Percentiles rank a stretch among this genome's conserved stretches.
Evolutionary conservation across 2,888 invertebrate species (phyloP).

Genomic region (Gisinianus flammeolus): DNA sequence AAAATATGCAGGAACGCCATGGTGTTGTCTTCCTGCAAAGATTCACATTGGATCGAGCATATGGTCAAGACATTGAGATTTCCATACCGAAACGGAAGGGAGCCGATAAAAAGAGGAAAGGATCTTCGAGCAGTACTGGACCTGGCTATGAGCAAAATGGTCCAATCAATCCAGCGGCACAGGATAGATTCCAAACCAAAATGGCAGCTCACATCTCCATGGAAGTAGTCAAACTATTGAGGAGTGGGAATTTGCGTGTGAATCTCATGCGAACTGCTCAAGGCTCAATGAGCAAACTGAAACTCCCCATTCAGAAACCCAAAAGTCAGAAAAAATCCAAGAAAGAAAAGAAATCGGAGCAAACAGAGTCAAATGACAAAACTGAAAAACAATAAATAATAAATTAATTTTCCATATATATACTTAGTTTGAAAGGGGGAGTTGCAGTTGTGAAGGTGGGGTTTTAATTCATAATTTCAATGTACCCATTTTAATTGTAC

Average conservation of each 20-base stretch:
- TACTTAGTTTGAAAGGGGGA: background rate
- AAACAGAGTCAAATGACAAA: background rate
- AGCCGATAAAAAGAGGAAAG: slow-evolving; percentile 46
- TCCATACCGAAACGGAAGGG: slow-evolving; percentile 57
- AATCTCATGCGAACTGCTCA: slow-evolving; percentile 58
- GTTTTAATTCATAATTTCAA: background rate
- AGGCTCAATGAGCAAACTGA: slow-evolving; percentile 57
- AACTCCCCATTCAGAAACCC: slow-evolving; percentile 56
- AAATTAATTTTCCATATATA: background rate
- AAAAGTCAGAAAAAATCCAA: slow-evolving; percentile 48
- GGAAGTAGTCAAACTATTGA: slow-evolving; percentile 57
- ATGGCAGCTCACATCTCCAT: slow-evolving; percentile 59
- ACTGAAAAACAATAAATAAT: background rate
- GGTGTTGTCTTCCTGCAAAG: slow-evolving; percentile 58
- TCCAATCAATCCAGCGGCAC: slow-evolving; percentile 50
- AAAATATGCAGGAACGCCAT: slow-evolving; percentile 58
- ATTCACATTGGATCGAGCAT: slow-evolving; percentile 57
- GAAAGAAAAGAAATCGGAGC: slow-evolving; percentile 40
- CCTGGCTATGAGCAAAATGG: slow-evolving; percentile 38
- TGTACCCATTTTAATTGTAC: background rate
- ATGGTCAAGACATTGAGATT: slow-evolving; percentile 59
- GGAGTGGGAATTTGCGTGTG: slow-evolving; percentile 56
- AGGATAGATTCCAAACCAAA: slow-evolving; percentile 55
- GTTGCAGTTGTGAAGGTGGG: background rate
- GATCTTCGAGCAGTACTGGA: slow-evolving; percentile 8